Percentiles rank a stretch among this genome's conserved stretches.
phyloP scores from a whole-genome alignment of 1,140 invertebrate species.

The Psix sp. region DNA sequence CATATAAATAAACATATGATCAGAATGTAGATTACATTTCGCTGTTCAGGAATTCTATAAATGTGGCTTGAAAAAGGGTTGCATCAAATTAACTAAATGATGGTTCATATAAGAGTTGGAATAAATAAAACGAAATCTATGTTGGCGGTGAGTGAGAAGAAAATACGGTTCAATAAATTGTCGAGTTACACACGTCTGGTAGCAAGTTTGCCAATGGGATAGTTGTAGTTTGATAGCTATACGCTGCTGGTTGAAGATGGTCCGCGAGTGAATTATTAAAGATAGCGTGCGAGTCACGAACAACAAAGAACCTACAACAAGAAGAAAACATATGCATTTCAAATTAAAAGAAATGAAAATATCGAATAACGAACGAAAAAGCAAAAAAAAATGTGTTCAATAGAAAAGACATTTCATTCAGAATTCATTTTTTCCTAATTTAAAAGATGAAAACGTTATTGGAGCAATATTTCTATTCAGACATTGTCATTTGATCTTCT shows the following conservation, averaged over 20 bases:
- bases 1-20: no score
- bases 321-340: constrained; percentile 36
- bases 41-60: no score
- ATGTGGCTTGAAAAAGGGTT: constrained; percentile 12
- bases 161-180: constrained; percentile 50
- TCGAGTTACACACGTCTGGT: constrained; percentile 40
- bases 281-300: constrained; percentile 66
- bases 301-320: constrained; percentile 38
- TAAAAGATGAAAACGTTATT: no score
- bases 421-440: no score
- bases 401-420: constrained; percentile 15
- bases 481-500: constrained; percentile 23
- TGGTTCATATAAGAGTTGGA: constrained; percentile 26
- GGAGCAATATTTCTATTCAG: constrained; percentile 35
- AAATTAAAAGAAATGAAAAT: constrained; percentile 42
- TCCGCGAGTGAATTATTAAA: constrained; percentile 74
- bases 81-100: constrained; percentile 21
- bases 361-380: constrained; percentile 13
- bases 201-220: constrained; percentile 27
- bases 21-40: no score
- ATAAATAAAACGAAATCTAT: constrained; percentile 40
- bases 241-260: constrained; percentile 67
- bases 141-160: constrained; percentile 39
- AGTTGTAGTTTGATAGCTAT: constrained; percentile 43
- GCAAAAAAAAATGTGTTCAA: constrained; percentile 24